Evolutionary conservation across 2,113 vertebrate species (phyloP).

Genomic region (Cavia aperea): DNA sequence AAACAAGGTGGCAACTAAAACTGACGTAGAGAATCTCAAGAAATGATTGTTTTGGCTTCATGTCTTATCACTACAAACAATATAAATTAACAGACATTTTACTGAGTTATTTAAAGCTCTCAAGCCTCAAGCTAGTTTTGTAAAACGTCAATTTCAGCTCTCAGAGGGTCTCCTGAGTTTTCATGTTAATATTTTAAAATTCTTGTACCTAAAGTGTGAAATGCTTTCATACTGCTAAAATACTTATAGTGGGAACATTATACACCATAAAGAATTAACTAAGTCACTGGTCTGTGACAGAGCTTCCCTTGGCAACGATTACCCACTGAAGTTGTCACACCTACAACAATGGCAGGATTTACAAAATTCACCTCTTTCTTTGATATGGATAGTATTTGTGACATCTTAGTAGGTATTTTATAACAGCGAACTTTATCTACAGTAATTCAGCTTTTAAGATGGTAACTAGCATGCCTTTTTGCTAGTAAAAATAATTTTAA

Average conservation of each 20-base stretch:
- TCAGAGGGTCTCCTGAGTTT: not conserved
- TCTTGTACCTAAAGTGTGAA: not conserved
- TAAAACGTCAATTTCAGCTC: not conserved
- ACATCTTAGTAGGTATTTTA: not conserved
- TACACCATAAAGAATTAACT: not conserved
- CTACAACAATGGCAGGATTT: not conserved
- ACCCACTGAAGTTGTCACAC: not conserved
- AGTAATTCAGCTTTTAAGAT: not conserved
- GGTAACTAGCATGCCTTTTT: constrained; percentile 1
- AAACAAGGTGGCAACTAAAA: constrained; percentile 4
- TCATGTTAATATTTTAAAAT: not conserved
- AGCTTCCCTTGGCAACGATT: not conserved
- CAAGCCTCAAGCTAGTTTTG: not conserved
- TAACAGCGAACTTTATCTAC: not conserved
- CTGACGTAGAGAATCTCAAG: not conserved
- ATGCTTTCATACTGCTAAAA: not conserved
- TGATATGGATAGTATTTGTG: not conserved
- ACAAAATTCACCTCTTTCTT: not conserved
- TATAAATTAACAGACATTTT: not conserved
- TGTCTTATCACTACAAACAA: constrained; percentile 9
- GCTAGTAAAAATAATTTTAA: not conserved
- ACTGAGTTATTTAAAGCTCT: not conserved
- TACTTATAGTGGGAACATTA: not conserved
- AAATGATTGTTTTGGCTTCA: not conserved
- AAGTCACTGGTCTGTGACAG: not conserved